Base-by-base conservation (phyloP, 1,140 invertebrate genomes). In the Bathynomus jamesi region DNA sequence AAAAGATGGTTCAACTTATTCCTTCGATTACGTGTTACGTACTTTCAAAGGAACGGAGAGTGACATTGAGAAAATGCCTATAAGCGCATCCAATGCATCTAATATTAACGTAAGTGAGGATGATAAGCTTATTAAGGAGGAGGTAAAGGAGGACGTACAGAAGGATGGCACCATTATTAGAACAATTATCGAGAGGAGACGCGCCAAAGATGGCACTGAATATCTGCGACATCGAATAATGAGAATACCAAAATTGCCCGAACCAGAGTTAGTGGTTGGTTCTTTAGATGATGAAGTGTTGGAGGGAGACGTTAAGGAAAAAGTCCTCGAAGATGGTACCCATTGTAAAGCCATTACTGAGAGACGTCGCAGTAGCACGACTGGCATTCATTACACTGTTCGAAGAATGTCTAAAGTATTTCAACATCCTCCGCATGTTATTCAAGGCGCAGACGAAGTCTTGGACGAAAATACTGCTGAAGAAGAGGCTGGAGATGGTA, bases 151-250 rank as follows among this genome's bases (percentile, higher is more conserved):
- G 40, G 76, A 77, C n/a, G 62, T 72, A 25, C 72, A 72, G 40
- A 61, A 64, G 13, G 72, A 74, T 65, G 76, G 72, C 25, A 69
- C 69, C 28, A 74, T 70, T n/a, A 70, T 77, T 3, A 74, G 66
- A 62, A 77, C 76, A 1, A 72, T 77, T 40, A 74, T 77, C 27
- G 76, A 77, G 46, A 69, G 76, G 25, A 64, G 76, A 17, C 61
- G 72, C 17, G 72, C 76, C 8, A 77, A 74, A 67, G 76, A 77
- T 61, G 76, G 76, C 28, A 77, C 72, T 1, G 72, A 77, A 25
- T 77, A 77, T 63, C 53, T 77, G 17, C 76, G 76, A 21, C 76
- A 77, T 60, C 76, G 76, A 17, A 70, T 77, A 28, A 72, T 77
- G 76, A 71, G 72, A 30, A 72, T 77, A 21, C 76, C 76, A 13